Conservation (phyloP, 2,113 vertebrate genomes). For the Sclerurus mexicanus region DNA sequence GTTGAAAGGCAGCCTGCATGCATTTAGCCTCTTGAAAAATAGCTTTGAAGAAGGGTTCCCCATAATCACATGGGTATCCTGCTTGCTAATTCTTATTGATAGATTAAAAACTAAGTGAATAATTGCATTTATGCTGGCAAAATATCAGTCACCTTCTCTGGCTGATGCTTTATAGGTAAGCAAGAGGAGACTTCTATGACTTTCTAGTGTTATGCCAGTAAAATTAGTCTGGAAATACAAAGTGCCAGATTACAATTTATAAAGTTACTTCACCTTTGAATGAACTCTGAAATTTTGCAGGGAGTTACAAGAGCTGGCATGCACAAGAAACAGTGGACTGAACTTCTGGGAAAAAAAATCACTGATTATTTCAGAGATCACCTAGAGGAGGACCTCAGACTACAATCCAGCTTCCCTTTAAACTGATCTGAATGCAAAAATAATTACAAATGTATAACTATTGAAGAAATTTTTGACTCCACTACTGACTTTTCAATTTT, state of each 20-base stretch:
- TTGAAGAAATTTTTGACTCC: not conserved
- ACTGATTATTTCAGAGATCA: not conserved
- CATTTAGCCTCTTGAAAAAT: not conserved
- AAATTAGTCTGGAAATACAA: not conserved
- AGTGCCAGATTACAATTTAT: not conserved
- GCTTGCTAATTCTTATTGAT: not conserved
- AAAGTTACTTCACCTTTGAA: not conserved
- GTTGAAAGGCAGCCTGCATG: not conserved
- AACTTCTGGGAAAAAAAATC: not conserved
- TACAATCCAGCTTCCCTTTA: not conserved
- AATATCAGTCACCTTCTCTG: not conserved
- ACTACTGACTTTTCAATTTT: not conserved
- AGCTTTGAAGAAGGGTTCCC: not conserved
- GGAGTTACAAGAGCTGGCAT: not conserved
- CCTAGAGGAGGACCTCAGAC: not conserved
- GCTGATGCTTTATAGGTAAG: not conserved
- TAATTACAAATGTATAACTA: not conserved
- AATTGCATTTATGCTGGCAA: not conserved
- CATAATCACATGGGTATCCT: not conserved
- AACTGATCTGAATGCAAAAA: not conserved
- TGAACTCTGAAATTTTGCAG: not conserved
- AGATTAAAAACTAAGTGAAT: not conserved
- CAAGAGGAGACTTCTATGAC: not conserved
- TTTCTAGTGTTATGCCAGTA: not conserved
- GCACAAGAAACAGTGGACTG: not conserved